Evolutionary conservation across 2,888 invertebrate genomes (phyloP).

Genomic region (Halictus quadricinctus): DNA sequence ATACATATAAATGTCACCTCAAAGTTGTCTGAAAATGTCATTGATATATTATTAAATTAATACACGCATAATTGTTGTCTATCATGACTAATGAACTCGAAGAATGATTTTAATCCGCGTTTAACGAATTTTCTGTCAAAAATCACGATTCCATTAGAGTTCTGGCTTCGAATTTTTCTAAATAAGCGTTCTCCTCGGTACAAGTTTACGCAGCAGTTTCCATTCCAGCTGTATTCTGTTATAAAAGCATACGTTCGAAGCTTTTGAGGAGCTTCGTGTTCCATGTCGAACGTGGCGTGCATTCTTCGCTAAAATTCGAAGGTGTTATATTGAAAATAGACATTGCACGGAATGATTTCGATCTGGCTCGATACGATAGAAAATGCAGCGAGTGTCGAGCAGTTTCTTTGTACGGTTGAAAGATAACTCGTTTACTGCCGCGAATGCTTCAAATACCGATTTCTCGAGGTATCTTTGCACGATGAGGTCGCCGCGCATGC

Average conservation of each 20-base stretch:
- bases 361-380: slow-evolving; percentile 1
- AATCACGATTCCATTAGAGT: background rate
- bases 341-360: slow-evolving; percentile 11
- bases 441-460: slow-evolving; percentile 8
- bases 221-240: background rate
- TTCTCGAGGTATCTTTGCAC: background rate
- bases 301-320: slow-evolving; percentile 1
- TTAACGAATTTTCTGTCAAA: background rate
- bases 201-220: background rate
- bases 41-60: background rate
- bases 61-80: background rate
- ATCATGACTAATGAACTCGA: background rate
- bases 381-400: background rate
- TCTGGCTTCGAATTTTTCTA: background rate
- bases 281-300: background rate
- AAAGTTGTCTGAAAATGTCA: background rate
- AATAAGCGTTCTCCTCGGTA: background rate
- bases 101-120: background rate
- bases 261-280: slow-evolving; percentile 10
- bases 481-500: background rate
- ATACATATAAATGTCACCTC: no score
- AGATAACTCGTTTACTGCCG: background rate
- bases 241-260: background rate
- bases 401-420: background rate
- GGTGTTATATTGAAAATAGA: slow-evolving; percentile 18